Evolutionary conservation across 1,140 invertebrate genomes (phyloP).

Genomic region (Stegodyphus mimosarum): DNA sequence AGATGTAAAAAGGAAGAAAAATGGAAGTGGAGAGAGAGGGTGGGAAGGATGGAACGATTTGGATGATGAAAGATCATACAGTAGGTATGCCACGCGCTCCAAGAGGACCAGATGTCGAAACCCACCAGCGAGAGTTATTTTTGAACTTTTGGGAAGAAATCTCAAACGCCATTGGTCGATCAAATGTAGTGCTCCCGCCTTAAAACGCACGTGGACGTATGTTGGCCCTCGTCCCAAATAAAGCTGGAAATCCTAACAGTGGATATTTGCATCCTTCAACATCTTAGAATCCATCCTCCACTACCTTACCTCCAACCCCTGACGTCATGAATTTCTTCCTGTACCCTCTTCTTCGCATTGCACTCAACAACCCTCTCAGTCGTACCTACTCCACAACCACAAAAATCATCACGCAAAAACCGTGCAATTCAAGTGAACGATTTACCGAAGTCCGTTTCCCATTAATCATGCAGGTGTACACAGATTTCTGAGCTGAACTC

Average conservation of each 20-base stretch:
- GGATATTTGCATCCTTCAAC: conserved; percentile 18
- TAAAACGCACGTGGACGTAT: conserved; percentile 34
- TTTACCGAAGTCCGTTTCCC: too few relatives aligned
- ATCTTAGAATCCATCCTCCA: not conserved
- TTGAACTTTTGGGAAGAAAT: not conserved
- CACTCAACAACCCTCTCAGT: too few relatives aligned
- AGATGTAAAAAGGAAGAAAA: not conserved
- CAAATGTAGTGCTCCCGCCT: conserved; percentile 18
- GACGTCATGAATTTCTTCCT: conserved; percentile 3
- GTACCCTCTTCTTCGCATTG: not conserved
- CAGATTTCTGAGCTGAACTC: too few relatives aligned
- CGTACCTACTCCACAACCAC: too few relatives aligned
- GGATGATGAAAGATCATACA: conserved; percentile 32
- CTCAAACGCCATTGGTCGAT: not conserved
- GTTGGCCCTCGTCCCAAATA: conserved; percentile 28
- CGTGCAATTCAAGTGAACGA: too few relatives aligned
- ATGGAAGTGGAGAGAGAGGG: not conserved
- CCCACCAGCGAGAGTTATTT: conserved; percentile 44
- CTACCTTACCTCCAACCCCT: not conserved
- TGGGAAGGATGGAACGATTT: conserved; percentile 3
- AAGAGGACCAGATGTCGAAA: conserved; percentile 31
- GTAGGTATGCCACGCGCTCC: conserved; percentile 23
- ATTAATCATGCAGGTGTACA: too few relatives aligned
- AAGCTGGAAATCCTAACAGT: conserved; percentile 22
- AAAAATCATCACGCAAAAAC: too few relatives aligned